Evolutionary conservation across 2,113 vertebrate species (phyloP), one percentile per base, ranked within the genome.

Genomic region (Nothobranchius kuhntae): DNA sequence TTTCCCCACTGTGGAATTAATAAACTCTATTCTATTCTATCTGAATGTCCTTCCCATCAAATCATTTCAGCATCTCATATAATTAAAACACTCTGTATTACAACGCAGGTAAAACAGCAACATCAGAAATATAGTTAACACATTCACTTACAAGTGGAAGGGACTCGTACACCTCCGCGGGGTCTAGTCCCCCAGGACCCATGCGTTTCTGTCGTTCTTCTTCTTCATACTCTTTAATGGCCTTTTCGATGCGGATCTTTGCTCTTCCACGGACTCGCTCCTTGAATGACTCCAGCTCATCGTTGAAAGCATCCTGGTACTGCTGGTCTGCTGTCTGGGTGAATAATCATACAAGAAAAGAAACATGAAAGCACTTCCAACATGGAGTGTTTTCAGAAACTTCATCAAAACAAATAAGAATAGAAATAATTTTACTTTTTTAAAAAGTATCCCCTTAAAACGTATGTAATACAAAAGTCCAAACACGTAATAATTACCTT

Each of bases 291-390:
- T 95, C 95, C 77, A 98, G 89, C 81, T 99, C 97, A 0, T 97
- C 95, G 0, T 94, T 96, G 86, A 99, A 98, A 1, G 96, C 96
- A 0, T 99, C 97, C 90, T 96, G 94, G 86, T 99, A 98, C 83
- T 96, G 96, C 66, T 95, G 95, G 65, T 98, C 96, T 0, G 96
- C 95, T 0, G 95, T 98, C 97, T 98, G 82, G 0, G 1, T 26
- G 14, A 40, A 11, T 3, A 60, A 21, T 66, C 11, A 50, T 3
- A 14, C 0, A 61, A 4, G 48, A 17, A n/a, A 26, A 40, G 40
- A 9, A 26, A 1, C 13, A 6, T 10, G 3, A 53, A 0, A 0
- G 11, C 4, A 3, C 53, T 52, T 21, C 24, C 1, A 21, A 50
- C 2, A 12, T 12, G 6, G 2, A n/a, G 11, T 9, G 0, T 21